These are phyloP conservation scores for Penaeus chinensis DNA, from an alignment of 1,140 invertebrate genomes.

Conservation along the genomic window DNA sequence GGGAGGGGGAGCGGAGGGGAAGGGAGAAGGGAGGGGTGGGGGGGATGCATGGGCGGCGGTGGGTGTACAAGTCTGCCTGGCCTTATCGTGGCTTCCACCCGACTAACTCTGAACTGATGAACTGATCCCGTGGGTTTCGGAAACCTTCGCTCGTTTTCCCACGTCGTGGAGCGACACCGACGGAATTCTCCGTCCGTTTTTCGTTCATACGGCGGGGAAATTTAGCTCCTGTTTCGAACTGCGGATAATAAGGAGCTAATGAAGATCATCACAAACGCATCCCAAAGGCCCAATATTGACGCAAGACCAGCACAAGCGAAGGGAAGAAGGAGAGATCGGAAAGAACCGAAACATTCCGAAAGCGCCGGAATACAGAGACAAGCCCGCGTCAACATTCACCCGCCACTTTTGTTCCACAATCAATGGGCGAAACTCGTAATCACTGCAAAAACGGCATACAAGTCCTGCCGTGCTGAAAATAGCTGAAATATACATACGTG, in stretches of 20 bases:
- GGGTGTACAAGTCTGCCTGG: conserved; percentile 14
- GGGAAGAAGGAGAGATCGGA: too few species aligned
- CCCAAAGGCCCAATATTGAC: too few species aligned
- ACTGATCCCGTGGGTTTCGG: not conserved
- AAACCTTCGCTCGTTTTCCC: conserved; percentile 13
- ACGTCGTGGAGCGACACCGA: not conserved
- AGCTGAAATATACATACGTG: not conserved
- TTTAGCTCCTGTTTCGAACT: too few species aligned
- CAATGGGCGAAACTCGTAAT: conserved; percentile 24
- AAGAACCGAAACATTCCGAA: not conserved
- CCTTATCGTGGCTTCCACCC: conserved; percentile 24
- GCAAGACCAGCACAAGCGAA: not conserved
- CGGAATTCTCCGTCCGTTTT: too few species aligned
- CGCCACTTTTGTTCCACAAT: conserved; percentile 21
- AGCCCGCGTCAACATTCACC: conserved; percentile 3
- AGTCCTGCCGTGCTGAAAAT: conserved; percentile 3
- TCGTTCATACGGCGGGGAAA: too few species aligned
- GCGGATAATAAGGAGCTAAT: too few species aligned
- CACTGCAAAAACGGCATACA: conserved; percentile 12
- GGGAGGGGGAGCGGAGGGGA: not conserved
- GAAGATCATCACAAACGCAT: too few species aligned
- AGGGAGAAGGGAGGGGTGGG: not conserved
- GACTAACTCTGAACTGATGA: conserved; percentile 7
- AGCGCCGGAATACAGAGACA: not conserved
- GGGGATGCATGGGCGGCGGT: not conserved